Base-by-base conservation (phyloP, 1,140 invertebrate species). In the Pseudomyrmex gracilis region DNA sequence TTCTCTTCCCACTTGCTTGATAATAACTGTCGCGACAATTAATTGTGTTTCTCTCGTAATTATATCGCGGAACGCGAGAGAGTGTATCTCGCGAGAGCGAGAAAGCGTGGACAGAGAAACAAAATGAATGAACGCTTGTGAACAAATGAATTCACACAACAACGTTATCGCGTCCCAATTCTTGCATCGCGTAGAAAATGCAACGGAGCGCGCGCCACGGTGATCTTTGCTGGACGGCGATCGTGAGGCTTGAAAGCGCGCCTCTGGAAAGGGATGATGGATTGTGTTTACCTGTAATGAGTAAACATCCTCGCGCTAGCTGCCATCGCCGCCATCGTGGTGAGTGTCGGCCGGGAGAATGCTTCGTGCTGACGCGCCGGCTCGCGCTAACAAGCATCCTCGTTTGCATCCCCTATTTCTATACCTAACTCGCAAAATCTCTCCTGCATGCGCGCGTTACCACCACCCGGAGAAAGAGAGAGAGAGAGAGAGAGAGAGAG, bases 251-350 rank as follows among this genome's bases (percentile, higher is more conserved):
- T 73, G 53, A 68, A 70, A 53, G 70, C 24, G 49, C 34, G 10
- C 22, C n/a, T n/a, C n/a, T 24, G 74, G 60, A 74, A 74, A 61
- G 58, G 82, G 77, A 89, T 90, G 89, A 90, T 90, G 77, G 89
- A 91, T 91, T 82, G 88, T 87, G 82, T 91, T 91, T 88, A 84
- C 86, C 76, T 64, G 90, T 89, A 89, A 90, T 86, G 87, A 90
- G 85, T 90, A 89, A 91, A 91, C 87, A 90, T 86, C 55, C 89
- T 85, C 51, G 58, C 49, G 82, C 61, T 80, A 43, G 7, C 49
- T 61, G 20, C 53, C 60, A 76, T 80, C 73, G 24, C n/a, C 7
- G 34, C 34, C 34, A 34, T 64, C 53, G 22, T 47, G 84, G 24
- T 51, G 64, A 83, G 61, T 58, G 82, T 74, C 64, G 13, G 49